These are phyloP conservation scores for Panzeria rudis DNA, from an alignment of 2,888 invertebrate genomes.

Conservation along the genomic window DNA sequence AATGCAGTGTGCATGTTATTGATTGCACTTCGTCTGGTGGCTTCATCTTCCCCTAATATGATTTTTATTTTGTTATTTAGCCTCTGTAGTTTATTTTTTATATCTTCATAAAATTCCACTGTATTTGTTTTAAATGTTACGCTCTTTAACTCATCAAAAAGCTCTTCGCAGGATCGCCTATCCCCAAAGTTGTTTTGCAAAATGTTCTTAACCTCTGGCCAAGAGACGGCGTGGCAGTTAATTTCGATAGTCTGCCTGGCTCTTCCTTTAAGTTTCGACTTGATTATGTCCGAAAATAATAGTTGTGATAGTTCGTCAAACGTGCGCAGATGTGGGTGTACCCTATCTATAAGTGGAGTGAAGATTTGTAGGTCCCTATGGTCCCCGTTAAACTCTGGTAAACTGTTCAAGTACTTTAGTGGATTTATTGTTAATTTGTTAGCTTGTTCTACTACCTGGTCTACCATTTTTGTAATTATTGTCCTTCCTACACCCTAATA, in stretches of 20 bases:
- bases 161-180: too few species aligned
- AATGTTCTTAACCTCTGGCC: neutral
- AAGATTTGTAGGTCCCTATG: slow-evolving; percentile 9
- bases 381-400: too few species aligned
- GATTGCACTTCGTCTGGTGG: neutral
- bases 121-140: neutral
- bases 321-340: slow-evolving; percentile 6
- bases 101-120: neutral
- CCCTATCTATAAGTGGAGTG: neutral
- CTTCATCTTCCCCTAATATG: neutral
- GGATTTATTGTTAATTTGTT: too few species aligned
- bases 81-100: neutral
- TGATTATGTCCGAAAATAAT: slow-evolving; percentile 13
- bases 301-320: slow-evolving; percentile 1
- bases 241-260: slow-evolving; percentile 20
- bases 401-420: too few species aligned
- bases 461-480: too few species aligned
- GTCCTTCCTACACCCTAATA: too few species aligned
- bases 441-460: too few species aligned
- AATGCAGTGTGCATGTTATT: neutral
- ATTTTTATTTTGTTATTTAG: neutral
- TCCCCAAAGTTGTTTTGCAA: too few species aligned
- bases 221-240: neutral
- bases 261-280: neutral
- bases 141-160: neutral